phyloP scores from a whole-genome alignment of 1,140 invertebrate species.

The Drosophila parvula region DNA sequence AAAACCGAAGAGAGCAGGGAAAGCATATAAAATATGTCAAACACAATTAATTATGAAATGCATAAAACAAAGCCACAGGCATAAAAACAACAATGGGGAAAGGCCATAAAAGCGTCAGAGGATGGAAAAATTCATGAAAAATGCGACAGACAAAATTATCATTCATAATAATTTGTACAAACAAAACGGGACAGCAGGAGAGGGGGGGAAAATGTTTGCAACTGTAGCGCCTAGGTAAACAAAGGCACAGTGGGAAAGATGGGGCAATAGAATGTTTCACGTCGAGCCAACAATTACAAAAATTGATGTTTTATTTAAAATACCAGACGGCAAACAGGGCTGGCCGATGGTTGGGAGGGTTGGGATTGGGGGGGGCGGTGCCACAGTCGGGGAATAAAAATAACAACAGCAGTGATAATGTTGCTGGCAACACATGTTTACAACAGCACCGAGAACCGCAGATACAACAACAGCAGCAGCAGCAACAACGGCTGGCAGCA shows the following conservation, averaged over 20 bases:
- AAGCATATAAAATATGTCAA: constrained; percentile 65
- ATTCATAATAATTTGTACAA: constrained; percentile 77
- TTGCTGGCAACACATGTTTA: constrained; percentile 77
- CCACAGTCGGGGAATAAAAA: constrained; percentile 52
- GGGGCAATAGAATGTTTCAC: constrained; percentile 52
- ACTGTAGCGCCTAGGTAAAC: constrained; percentile 48
- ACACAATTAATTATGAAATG: constrained; percentile 75
- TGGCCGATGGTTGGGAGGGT: neutral
- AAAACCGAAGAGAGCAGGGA: constrained; percentile 11
- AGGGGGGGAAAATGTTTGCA: constrained; percentile 31
- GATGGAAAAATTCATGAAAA: constrained; percentile 62
- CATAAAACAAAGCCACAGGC: constrained; percentile 63
- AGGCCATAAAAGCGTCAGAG: constrained; percentile 57
- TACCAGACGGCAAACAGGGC: constrained; percentile 40
- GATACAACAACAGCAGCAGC: constrained; percentile 20
- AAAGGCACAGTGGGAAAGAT: constrained; percentile 27
- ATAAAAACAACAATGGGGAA: constrained; percentile 50
- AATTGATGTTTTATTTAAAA: constrained; percentile 77
- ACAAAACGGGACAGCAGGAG: constrained; percentile 28
- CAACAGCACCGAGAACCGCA: constrained; percentile 55
- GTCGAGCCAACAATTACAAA: constrained; percentile 63
- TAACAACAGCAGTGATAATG: constrained; percentile 72
- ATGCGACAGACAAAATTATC: constrained; percentile 74
- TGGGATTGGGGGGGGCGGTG: neutral
- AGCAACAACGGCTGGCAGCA: constrained; percentile 55